Conservation (phyloP, 2,113 vertebrate genomes). For the Rynchops niger region DNA sequence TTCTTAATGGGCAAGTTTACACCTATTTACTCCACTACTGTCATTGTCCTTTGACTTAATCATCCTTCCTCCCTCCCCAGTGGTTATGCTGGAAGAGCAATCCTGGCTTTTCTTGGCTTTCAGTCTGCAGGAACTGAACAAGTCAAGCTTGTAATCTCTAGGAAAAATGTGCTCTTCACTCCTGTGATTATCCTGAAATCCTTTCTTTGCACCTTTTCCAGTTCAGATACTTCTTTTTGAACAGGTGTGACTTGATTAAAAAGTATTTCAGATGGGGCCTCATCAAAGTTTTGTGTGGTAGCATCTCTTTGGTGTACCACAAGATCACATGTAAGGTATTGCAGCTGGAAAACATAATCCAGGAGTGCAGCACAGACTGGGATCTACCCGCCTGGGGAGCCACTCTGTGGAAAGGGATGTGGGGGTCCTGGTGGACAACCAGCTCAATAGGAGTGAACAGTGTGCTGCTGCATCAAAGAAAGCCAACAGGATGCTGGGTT, state of each 20-base stretch:
- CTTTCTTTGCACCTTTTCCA: neutral
- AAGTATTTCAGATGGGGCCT: neutral
- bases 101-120: neutral
- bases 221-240: neutral
- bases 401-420: neutral
- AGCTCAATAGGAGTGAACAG: neutral
- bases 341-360: neutral
- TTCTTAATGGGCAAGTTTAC: neutral
- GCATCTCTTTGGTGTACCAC: neutral
- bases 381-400: neutral
- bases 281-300: neutral
- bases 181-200: neutral
- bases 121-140: neutral
- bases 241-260: neutral
- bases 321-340: neutral
- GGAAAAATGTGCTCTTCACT: neutral
- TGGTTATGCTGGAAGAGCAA: neutral
- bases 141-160: neutral
- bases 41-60: neutral
- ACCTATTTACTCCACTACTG: neutral
- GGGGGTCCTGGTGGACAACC: neutral
- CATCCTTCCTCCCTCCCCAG: neutral
- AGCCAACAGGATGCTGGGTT: neutral
- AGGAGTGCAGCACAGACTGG: neutral
- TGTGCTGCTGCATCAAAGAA: neutral